A percentile compares a stretch with the other conserved stretches of the same genome.
phyloP scores from a whole-genome alignment of 2,113 vertebrate genomes.

The Uropsilus gracilis region DNA sequence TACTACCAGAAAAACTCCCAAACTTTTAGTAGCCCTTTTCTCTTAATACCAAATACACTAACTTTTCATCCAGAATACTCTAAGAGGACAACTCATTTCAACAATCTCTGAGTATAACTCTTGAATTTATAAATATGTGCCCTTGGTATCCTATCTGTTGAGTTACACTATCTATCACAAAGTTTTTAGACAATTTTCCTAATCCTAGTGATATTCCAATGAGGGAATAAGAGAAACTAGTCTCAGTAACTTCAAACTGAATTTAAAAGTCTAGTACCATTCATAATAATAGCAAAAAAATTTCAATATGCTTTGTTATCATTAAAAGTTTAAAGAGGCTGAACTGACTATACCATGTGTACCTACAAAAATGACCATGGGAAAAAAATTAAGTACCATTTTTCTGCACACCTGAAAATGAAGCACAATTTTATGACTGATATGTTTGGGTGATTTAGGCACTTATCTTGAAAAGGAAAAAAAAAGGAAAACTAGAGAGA shows the following conservation, averaged over 20 bases:
- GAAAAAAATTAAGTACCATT: conserved; percentile 24
- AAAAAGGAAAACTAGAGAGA: not conserved
- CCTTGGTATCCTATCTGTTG: not conserved
- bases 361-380: conserved; percentile 35
- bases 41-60: not conserved
- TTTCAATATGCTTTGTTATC: not conserved
- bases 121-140: not conserved
- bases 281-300: not conserved
- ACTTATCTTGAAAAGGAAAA: not conserved
- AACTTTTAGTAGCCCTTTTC: conserved; percentile 2
- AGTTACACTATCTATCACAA: not conserved
- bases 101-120: not conserved
- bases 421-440: not conserved
- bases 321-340: conserved; percentile 14
- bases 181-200: not conserved
- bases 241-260: not conserved
- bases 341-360: not conserved
- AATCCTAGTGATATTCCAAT: not conserved
- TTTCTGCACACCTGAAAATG: conserved; percentile 26
- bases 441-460: not conserved
- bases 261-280: conserved; percentile 45
- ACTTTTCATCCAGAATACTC: not conserved
- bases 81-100: not conserved
- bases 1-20: not conserved
- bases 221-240: not conserved